Base-by-base conservation (phyloP, 2,797 vertebrate species). In the Choloepus didactylus region DNA sequence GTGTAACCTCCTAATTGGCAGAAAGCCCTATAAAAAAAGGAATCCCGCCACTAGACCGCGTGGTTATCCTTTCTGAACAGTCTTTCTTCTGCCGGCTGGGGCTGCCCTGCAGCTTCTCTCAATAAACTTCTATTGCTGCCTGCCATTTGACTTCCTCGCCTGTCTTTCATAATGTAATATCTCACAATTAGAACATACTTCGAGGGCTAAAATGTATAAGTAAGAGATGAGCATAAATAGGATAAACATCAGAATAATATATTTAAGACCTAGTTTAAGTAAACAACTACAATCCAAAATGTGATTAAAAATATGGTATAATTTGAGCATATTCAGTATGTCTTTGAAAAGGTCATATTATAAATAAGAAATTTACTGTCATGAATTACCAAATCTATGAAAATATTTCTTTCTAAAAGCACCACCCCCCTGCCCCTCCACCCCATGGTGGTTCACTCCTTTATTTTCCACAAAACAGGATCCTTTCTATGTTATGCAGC, bases 381-480 rank as follows among this genome's bases (percentile, higher is more conserved):
- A 66, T 31, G 94, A 97, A 84, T 96, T 96, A 94, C 38, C 38
- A 66, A 49, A 12, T 54, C 95, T 59, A 73, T 84, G 38, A 84
- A 89, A 93, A 27, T 70, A 88, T 92, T 93, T 96, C 75, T 79
- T 49, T 10, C 9, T 10, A 49, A 94, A 94, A 80, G 76, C 76
- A 93, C 94, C 41, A 92, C 44, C 10, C 29, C 16, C 15, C 29
- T 44, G 41, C 41, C 41, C 41, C 41, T 44, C 41, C 41, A 6
- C 41, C 41, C 66, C n/a, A 27, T n/a, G 19, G 82, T 21, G 3
- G 21, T 73, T 89, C 54, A 21, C 18, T 70, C 41, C 35, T 86
- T 93, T 92, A 95, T 80, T 94, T 95, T 59, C 59, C 23, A 31
- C 35, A 86, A 91, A 49, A 94, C 90, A 93, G 79, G 62, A 77